Conservation (phyloP, 2,113 vertebrate species). For the Semnopithecus entellus region DNA sequence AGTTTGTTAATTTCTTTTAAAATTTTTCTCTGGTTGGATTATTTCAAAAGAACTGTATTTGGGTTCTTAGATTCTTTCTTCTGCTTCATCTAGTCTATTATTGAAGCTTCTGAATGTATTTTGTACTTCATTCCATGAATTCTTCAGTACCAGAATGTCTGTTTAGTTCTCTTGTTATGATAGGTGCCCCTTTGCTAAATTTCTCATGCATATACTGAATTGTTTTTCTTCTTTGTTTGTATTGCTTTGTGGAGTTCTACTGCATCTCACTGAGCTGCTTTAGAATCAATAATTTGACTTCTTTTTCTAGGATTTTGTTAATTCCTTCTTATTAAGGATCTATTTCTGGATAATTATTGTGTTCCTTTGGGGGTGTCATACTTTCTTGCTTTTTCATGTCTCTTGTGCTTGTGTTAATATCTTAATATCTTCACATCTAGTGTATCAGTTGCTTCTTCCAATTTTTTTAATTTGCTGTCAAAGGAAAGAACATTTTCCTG, state of each 20-base stretch:
- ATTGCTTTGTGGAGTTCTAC: not conserved
- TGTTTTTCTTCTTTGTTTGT: not conserved
- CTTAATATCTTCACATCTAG: not conserved
- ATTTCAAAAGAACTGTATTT: not conserved
- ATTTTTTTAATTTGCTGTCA: not conserved
- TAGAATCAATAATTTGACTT: not conserved
- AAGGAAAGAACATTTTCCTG: not conserved
- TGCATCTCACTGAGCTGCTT: not conserved
- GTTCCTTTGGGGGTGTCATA: not conserved
- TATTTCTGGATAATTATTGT: not conserved
- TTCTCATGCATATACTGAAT: not conserved
- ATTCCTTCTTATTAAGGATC: not conserved
- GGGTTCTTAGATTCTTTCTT: not conserved
- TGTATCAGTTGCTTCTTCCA: not conserved
- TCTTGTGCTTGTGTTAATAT: not conserved
- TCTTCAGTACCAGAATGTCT: not conserved
- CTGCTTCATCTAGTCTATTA: not conserved
- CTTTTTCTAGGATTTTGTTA: not conserved
- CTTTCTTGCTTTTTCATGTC: not conserved
- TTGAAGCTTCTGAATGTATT: not conserved
- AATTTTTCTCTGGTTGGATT: not conserved
- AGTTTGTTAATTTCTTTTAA: not conserved
- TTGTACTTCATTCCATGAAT: not conserved
- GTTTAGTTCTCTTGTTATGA: not conserved
- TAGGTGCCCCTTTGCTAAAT: not conserved